A percentile compares a stretch with the other conserved stretches of the same genome.
phyloP scores from a whole-genome alignment of 1,140 invertebrate genomes.

The Archivesica marissinica region DNA sequence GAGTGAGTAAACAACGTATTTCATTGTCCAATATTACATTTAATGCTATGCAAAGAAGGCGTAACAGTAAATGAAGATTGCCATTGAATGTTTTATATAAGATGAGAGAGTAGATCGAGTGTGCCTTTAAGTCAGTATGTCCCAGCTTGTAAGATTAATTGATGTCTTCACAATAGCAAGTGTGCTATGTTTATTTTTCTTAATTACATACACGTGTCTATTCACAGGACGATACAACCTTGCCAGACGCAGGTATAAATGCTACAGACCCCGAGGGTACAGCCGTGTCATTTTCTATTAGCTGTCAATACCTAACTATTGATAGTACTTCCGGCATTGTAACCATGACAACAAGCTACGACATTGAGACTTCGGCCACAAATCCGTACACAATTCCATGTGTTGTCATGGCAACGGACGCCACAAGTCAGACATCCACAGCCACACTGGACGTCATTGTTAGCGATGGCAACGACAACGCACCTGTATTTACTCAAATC shows the following conservation, averaged over 20 bases:
- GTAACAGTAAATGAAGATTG: too few relatives aligned
- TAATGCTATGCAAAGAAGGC: too few relatives aligned
- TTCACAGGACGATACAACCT: constrained; percentile 18
- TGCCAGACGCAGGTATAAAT: constrained; percentile 8
- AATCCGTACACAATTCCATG: constrained; percentile 38
- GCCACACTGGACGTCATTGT: constrained; percentile 64
- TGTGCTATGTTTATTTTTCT: too few relatives aligned
- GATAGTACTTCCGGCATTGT: constrained; percentile 32
- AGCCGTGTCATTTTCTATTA: constrained; percentile 7
- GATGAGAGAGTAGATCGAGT: too few relatives aligned
- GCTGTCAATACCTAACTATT: constrained; percentile 39
- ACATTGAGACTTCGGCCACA: constrained; percentile 17
- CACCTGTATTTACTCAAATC: constrained; percentile 75
- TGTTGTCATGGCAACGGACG: constrained; percentile 34
- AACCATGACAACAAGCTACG: constrained; percentile 45
- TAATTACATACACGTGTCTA: too few relatives aligned
- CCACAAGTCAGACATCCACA: constrained; percentile 47
- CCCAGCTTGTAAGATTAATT: too few relatives aligned
- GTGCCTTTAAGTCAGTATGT: too few relatives aligned
- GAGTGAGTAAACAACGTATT: too few relatives aligned
- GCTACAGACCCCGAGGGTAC: constrained; percentile 43
- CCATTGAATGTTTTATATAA: too few relatives aligned
- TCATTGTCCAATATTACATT: too few relatives aligned
- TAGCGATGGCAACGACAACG: constrained; percentile 69
- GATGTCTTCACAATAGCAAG: too few relatives aligned